phyloP scores from a whole-genome alignment of 2,113 vertebrate genomes.

The Phylloscopus whistleri region DNA sequence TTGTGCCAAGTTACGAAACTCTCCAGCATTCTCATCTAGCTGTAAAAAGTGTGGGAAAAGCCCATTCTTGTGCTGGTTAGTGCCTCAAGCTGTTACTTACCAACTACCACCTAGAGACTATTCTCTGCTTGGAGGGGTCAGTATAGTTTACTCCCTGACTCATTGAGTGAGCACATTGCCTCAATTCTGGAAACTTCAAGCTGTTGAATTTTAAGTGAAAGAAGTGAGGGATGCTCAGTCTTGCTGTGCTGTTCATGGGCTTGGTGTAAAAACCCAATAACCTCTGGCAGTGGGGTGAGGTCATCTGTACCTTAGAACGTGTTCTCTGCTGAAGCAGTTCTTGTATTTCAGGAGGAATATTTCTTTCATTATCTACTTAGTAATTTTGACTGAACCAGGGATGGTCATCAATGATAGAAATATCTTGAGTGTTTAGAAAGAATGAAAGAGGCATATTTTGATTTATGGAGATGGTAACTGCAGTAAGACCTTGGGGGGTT shows the following conservation, averaged over 20 bases:
- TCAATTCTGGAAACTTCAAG: background rate
- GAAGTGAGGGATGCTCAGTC: background rate
- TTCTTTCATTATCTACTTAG: background rate
- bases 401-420: fast-evolving
- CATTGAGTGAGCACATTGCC: background rate
- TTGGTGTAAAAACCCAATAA: background rate
- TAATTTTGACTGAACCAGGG: background rate
- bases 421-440: background rate
- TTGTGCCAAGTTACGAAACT: background rate
- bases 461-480: background rate
- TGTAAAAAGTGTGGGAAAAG: background rate
- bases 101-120: background rate
- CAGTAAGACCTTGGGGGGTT: too few relatives aligned
- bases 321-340: background rate
- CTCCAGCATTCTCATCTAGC: background rate
- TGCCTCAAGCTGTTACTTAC: background rate
- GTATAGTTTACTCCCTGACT: background rate
- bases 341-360: background rate
- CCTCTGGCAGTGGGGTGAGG: background rate
- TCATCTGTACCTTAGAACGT: background rate
- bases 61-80: background rate
- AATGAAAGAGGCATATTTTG: background rate
- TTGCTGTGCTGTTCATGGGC: background rate
- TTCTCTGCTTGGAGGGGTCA: background rate
- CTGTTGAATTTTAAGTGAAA: background rate